Percentiles rank a stretch among this genome's conserved stretches.
Evolutionary conservation across 2,797 vertebrate genomes (phyloP).

Genomic region (Peromyscus aztecus): DNA sequence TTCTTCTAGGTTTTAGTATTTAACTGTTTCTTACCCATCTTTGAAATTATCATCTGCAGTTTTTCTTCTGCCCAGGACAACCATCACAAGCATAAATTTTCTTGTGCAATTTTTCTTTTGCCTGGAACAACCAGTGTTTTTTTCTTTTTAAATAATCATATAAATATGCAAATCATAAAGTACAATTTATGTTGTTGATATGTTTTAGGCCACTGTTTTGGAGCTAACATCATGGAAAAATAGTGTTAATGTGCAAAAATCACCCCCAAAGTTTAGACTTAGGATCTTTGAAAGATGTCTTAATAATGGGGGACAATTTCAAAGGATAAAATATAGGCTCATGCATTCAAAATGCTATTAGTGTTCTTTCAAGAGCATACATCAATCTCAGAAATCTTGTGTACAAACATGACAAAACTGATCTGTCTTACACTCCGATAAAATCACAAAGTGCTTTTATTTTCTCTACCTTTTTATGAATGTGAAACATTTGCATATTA

Average conservation of each 20-base stretch:
- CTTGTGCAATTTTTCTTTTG: constrained; percentile 67
- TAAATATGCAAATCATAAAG: constrained; percentile 71
- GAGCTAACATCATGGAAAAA: constrained; percentile 66
- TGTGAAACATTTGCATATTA: constrained; percentile 78
- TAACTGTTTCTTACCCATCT: constrained; percentile 57
- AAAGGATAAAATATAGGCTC: constrained; percentile 74
- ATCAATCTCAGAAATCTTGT: constrained; percentile 79
- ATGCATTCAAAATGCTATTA: constrained; percentile 71
- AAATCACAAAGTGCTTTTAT: constrained; percentile 78
- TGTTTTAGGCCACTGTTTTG: constrained; percentile 61
- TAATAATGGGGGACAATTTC: constrained; percentile 70
- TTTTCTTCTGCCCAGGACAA: constrained; percentile 61
- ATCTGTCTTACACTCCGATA: constrained; percentile 75
- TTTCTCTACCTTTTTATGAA: constrained; percentile 76
- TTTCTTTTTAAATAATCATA: constrained; percentile 66
- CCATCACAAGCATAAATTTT: constrained; percentile 57
- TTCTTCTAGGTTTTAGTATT: constrained; percentile 31
- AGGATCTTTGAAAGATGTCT: constrained; percentile 73
- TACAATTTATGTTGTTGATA: constrained; percentile 66
- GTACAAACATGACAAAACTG: constrained; percentile 75
- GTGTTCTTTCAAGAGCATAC: constrained; percentile 75
- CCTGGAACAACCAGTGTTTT: constrained; percentile 57
- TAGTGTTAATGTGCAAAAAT: constrained; percentile 67
- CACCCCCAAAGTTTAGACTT: constrained; percentile 55
- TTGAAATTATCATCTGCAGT: constrained; percentile 30